A percentile compares a stretch with the other conserved stretches of the same genome.
Conservation (phyloP, 2,113 vertebrate genomes). For the Fregetta grallaria region DNA sequence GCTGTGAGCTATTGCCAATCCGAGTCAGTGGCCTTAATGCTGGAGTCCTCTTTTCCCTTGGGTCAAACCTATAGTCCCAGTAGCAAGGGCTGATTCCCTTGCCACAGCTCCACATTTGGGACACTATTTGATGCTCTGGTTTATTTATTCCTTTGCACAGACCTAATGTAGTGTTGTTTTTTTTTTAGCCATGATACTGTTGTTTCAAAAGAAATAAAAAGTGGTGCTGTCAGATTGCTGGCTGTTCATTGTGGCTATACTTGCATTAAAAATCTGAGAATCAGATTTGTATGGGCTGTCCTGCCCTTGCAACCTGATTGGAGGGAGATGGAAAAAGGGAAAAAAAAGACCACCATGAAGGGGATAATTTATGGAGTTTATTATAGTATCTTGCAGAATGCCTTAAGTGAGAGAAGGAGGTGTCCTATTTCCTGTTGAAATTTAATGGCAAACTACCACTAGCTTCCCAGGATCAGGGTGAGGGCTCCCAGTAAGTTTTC, state of each 20-base stretch:
- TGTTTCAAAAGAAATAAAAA: background rate
- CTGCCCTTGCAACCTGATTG: background rate
- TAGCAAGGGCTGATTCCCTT: background rate
- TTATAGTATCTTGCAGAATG: background rate
- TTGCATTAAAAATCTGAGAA: background rate
- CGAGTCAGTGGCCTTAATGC: background rate
- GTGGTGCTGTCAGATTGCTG: background rate
- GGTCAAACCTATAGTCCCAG: background rate
- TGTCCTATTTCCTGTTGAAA: background rate
- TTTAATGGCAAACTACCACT: background rate
- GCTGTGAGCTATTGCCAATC: background rate
- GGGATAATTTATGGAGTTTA: background rate
- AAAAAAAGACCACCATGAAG: rapidly evolving
- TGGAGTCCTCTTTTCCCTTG: background rate
- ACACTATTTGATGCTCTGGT: background rate
- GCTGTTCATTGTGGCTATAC: background rate
- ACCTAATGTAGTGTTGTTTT: background rate
- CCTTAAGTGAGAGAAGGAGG: background rate
- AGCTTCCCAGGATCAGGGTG: background rate
- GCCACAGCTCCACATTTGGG: background rate
- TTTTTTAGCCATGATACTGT: background rate
- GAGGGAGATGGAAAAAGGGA: background rate
- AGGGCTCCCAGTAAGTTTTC: background rate
- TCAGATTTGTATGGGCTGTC: background rate
- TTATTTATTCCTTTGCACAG: background rate